Evolutionary conservation across 2,888 invertebrate species (phyloP).

Genomic region (Aphidoletes aphidimyza): DNA sequence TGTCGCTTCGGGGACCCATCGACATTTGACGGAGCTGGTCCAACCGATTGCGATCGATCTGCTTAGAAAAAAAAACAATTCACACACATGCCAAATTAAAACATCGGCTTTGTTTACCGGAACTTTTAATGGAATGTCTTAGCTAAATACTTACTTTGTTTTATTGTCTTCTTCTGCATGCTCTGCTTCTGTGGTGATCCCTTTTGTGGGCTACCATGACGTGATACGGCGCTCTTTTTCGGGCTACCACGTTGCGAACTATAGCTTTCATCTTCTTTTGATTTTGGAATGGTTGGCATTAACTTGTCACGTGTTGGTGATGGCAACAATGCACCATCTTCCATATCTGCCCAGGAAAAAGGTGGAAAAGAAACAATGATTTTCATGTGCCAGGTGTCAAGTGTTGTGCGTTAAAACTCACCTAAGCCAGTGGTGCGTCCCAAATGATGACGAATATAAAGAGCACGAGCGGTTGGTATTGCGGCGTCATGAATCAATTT

Average conservation of each 20-base stretch:
- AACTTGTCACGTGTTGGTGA: conserved; percentile 78
- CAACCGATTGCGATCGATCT: conserved; percentile 78
- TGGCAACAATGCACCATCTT: conserved; percentile 75
- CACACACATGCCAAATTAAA: no score
- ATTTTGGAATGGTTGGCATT: conserved; percentile 72
- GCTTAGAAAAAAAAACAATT: conserved; percentile 21
- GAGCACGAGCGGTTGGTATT: conserved; percentile 65
- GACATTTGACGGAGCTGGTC: conserved; percentile 70
- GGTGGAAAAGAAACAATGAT: not conserved
- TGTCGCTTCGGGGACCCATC: conserved; percentile 81
- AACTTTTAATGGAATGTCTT: not conserved
- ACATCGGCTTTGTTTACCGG: not conserved
- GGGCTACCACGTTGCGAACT: conserved; percentile 66
- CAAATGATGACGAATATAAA: conserved; percentile 77
- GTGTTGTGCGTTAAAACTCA: no score
- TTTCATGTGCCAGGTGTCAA: no score
- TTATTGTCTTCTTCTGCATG: conserved; percentile 70
- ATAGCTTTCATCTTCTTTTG: conserved; percentile 63
- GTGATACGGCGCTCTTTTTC: conserved; percentile 66
- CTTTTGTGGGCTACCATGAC: conserved; percentile 68
- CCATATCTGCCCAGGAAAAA: conserved; percentile 64
- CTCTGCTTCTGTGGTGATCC: conserved; percentile 69
- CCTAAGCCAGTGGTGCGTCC: conserved; percentile 78
- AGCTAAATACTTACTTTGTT: conserved; percentile 58
- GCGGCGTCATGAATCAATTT: conserved; percentile 62